Evolutionary conservation across 2,888 invertebrate species (phyloP), one percentile per base, ranked within the genome.

Genomic region (Drosophila barbarae): DNA sequence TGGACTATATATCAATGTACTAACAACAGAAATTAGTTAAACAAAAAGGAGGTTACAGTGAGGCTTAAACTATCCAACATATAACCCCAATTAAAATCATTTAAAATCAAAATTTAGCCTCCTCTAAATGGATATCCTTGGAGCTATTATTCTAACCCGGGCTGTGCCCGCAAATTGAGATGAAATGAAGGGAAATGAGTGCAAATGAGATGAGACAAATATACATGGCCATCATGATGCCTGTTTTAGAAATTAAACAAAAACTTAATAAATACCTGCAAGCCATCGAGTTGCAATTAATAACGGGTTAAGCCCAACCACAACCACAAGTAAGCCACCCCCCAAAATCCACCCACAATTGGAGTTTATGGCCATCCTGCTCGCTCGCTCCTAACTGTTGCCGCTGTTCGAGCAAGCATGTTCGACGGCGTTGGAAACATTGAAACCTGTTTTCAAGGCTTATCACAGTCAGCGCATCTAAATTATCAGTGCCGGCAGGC

Each of bases 401-500:
- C 46, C 47, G 64, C 80, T 63, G 80, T 23, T 23, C 85, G 56
- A 85, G 77, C 18, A 9, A 47, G 13, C 46, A 21, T 32, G 46
- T 47, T 47, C 46, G 46, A 47, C 46, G 9, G 18, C 18, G 46
- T 71, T 83, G 84, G 65, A 50, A 77, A 69, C 75, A 77, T 71
- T 64, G 77, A 71, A 85, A 85, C 85, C 77, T 56, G 85, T 81
- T 80, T 53, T 80, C 72, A 72, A 64, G 67, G 73, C 81, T 85
- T 81, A 83, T 85, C 80, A 83, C 69, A 69, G 74, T 54, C 61
- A 64, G 65, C 68, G 71, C 69, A 85, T 85, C 80, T 80, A 74
- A 77, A 79, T 81, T 81, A 79, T 79, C 81, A 78, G 70, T 77
- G 85, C 84, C 85, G 79, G 80, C 77, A 76, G 80, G 68, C 51